Base-by-base conservation (phyloP, 2,797 vertebrate genomes). In the Sebastiscus tertius region DNA sequence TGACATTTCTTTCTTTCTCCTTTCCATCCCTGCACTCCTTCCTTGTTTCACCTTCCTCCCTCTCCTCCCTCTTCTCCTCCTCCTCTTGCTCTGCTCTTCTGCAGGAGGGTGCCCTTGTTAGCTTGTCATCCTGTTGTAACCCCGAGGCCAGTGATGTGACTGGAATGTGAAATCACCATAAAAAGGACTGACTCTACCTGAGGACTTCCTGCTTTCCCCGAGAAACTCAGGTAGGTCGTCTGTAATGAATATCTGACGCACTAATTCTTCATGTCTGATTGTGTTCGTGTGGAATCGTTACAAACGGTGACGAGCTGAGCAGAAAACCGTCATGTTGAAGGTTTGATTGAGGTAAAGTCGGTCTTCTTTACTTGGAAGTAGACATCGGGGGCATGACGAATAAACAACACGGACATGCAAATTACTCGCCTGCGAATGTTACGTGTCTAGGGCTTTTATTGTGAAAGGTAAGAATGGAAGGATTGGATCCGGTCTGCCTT, bases 61-160 rank as follows among this genome's bases (percentile, higher is more conserved):
- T 31, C 49, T n/a, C 14, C 61, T 6, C 11, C 20, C 54, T 46
- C 42, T 56, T 29, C 36, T 24, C 13, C 61, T 6, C 13, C 20
- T 12, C 69, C 20, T 7, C 24, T 11, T 16, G 16, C 54, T 63
- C 63, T 27, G 22, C 22, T 5, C 4, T 24, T 16, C 79, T 80
- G 56, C 81, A 64, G 85, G 85, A 85, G 59, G 77, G 59, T 62
- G 83, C 76, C 85, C 89, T 90, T 88, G 83, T 86, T 86, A 85
- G 69, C 87, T 79, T 75, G 86, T 85, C 88, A 58, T 75, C 63
- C 76, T 2, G 78, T 42, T 83, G 89, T 87, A 79, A 84, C 85
- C 91, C 76, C 0, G 64, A 84, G 87, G 82, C 87, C 79, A 3
- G 72, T 33, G 79, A 88, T 84, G 91, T 92, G 92, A 88, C 82